phyloP scores from a whole-genome alignment of 2,797 vertebrate species.

The Hydrocynus forskahlii region DNA sequence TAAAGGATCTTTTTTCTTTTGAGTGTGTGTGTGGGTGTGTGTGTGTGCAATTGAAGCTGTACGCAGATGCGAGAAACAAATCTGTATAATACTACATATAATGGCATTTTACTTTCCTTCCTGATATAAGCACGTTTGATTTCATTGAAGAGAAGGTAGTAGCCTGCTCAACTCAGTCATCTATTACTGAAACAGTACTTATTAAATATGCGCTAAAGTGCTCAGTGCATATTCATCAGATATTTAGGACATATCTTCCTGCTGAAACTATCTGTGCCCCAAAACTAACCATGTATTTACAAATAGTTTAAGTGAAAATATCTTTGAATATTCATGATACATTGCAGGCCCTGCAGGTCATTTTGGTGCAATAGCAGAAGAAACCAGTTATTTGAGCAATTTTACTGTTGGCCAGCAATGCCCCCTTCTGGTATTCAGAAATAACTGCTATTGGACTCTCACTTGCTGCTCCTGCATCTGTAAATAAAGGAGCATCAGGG shows the following conservation, averaged over 20 bases:
- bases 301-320: background rate
- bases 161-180: background rate
- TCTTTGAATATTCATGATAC: slow-evolving; percentile 2
- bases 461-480: background rate
- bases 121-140: background rate
- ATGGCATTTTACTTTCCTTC: background rate
- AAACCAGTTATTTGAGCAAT: slow-evolving; percentile 8
- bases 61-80: background rate
- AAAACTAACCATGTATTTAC: background rate
- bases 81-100: background rate
- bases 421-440: slow-evolving; percentile 38
- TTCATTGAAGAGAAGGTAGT: background rate
- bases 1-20: background rate
- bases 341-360: slow-evolving; percentile 6
- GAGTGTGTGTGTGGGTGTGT: background rate
- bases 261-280: background rate
- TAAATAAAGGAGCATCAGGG: background rate
- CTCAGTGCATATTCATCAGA: background rate
- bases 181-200: no score
- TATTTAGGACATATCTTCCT: background rate
- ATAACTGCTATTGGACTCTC: slow-evolving; percentile 14
- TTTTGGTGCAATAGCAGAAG: slow-evolving; percentile 11
- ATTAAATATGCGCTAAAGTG: background rate
- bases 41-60: background rate
- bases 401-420: slow-evolving; percentile 33